Percentiles rank a stretch among this genome's conserved stretches.
Evolutionary conservation across 1,140 invertebrate genomes (phyloP).

Genomic region (Lineus longissimus): DNA sequence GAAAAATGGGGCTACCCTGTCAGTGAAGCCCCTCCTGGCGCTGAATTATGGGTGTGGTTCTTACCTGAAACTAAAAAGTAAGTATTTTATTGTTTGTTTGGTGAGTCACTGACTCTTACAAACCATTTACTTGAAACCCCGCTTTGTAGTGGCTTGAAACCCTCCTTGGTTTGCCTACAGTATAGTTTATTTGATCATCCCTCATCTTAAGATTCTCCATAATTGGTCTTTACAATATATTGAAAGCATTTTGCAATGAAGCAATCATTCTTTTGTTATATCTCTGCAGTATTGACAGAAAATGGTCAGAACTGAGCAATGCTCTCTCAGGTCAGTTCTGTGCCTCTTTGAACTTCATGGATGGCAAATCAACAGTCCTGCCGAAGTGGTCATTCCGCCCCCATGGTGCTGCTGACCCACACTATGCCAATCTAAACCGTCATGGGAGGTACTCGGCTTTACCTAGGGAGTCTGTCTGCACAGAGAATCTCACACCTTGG

Average conservation of each 20-base stretch:
- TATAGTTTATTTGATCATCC: too few relatives aligned
- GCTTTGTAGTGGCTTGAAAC: too few relatives aligned
- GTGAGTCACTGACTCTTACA: not conserved
- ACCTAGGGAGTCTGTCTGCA: slow-evolving; percentile 93
- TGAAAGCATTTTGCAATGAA: too few relatives aligned
- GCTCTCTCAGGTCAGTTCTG: slow-evolving; percentile 90
- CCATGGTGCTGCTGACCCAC: slow-evolving; percentile 60
- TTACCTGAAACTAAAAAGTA: slow-evolving; percentile 57
- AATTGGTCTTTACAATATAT: too few relatives aligned
- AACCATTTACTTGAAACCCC: too few relatives aligned
- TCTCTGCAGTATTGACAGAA: slow-evolving; percentile 63
- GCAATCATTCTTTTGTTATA: not conserved
- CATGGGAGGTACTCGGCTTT: slow-evolving; percentile 77
- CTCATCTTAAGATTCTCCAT: too few relatives aligned
- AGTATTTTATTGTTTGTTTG: slow-evolving; percentile 23
- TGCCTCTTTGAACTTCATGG: slow-evolving; percentile 93
- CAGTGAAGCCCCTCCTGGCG: slow-evolving; percentile 81
- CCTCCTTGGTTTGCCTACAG: too few relatives aligned
- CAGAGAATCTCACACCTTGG: slow-evolving; percentile 97
- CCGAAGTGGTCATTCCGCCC: slow-evolving; percentile 81
- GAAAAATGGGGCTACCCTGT: slow-evolving; percentile 88
- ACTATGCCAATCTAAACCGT: slow-evolving; percentile 34
- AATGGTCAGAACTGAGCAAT: slow-evolving; percentile 84
- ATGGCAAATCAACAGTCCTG: slow-evolving; percentile 77
- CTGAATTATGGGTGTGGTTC: slow-evolving; percentile 92